Evolutionary conservation across 1,140 invertebrate genomes (phyloP), one percentile per base, ranked within the genome.

Genomic region (Rhopalosiphum maidis): DNA sequence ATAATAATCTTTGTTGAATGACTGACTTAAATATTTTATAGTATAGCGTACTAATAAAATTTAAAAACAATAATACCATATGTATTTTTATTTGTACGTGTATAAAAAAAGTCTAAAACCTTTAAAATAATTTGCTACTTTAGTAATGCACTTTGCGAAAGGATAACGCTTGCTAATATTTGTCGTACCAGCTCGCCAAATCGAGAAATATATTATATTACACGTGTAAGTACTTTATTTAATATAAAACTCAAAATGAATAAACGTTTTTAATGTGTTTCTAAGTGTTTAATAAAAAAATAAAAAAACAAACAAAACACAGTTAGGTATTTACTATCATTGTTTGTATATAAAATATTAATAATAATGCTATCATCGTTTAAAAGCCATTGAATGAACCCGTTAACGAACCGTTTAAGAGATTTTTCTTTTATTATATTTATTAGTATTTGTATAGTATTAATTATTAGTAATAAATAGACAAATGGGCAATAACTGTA

Each of bases 381-480:
- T 89, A 23, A 37, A 89, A 55, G 9, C 1, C n/a, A 25, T 41
- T 22, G 86, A 37, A 88, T 51, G 41, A 77, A 77, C 11, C 60
- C 15, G 60, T 77, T 77, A 77, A 86, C 85, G 25, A 54, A 51
- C 21, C 87, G 30, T 35, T 35, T 37, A 89, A 88, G 30, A 51
- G 46, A 87, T n/a, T 87, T 88, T 89, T 54, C 87, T 54, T 37
- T 23, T 35, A 55, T 51, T 60, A 90, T 60, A 90, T 90, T n/a
- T 60, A 68, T 30, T 90, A 60, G 0, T 60, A 60, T 91, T n/a
- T 82, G n/a, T 91, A 82, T 51, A 41, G 41, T 48, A 51, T 37
- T 92, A 51, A 51, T 92, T 92, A 92, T 92, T 85, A 54, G 77
- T 85, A 85, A 85, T 85, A 92, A 92, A 92, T 92, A 51, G n/a